phyloP scores from a whole-genome alignment of 2,113 vertebrate genomes.

The Passer montanus region DNA sequence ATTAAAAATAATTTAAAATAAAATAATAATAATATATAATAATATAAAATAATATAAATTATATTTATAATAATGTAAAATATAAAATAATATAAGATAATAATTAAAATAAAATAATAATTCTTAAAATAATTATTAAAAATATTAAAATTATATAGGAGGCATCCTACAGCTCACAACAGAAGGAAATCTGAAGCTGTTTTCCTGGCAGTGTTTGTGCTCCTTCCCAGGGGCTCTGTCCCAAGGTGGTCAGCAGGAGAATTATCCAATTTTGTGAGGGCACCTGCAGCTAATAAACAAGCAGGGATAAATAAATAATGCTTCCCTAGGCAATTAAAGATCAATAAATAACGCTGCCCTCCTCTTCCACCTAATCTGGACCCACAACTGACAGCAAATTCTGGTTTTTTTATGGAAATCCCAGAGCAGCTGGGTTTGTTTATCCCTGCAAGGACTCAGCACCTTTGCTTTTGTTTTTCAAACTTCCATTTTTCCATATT shows the following conservation, averaged over 20 bases:
- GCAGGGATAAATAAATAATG: not conserved
- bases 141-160: not conserved
- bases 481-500: not conserved
- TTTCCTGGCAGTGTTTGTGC: not conserved
- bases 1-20: too few species aligned
- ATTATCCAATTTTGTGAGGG: not conserved
- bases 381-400: not conserved
- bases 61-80: too few species aligned
- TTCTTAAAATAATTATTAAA: too few species aligned
- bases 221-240: not conserved
- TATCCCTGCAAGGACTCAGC: slow-evolving; percentile 30
- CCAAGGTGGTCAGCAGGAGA: not conserved
- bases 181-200: not conserved
- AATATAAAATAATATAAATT: too few species aligned
- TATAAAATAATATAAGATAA: too few species aligned
- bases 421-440: slow-evolving; percentile 49
- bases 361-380: not conserved
- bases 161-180: not conserved
- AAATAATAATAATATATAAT: too few species aligned
- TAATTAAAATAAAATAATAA: too few species aligned
- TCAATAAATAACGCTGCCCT: not conserved
- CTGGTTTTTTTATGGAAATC: slow-evolving; percentile 23
- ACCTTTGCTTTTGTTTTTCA: slow-evolving; percentile 26
- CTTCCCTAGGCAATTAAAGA: not conserved
- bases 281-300: not conserved